Base-by-base conservation (phyloP, 2,113 vertebrate species). In the Morone chrysops region DNA sequence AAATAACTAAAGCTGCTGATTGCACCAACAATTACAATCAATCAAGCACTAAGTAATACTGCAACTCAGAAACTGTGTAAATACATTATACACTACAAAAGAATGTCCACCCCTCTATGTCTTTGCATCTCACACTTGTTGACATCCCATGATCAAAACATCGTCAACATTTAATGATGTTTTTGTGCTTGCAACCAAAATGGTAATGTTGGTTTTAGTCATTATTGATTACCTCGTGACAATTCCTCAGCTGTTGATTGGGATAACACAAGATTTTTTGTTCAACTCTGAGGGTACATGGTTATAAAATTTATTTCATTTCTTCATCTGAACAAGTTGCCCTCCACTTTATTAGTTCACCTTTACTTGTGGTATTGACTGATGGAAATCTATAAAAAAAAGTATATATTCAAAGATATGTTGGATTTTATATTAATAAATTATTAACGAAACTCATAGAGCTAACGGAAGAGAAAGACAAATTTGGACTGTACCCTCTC, bases 1-100 rank as follows among this genome's bases (percentile, higher is more conserved):
- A 59, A 69, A 20, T 45, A 56, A 62, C 51, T 31, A 31, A 45
- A 79, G 51, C 16, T 67, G 40, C 47, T 47, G 25, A 72, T 62
- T 48, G 68, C 6, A 54, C 14, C 20, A 60, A 81, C 25, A 81
- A 71, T 77, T 78, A 65, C 31, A 74, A 68, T 45, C 77, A 70
- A 74, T 62, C 40, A 61, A 73, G 25, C 61, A 61, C 45, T 36
- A 72, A 40, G 14, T 38, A 38, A 45, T 8, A 53, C 20, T 25
- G 31, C 17, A 45, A 71, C 25, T 71, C 16, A 69, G 17, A 74
- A 60, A 68, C 8, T 12, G 50, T 59, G 31, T 10, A 12, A 8
- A n/a, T n/a, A 57, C 10, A 25, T 75, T 8, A 50, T 36, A 61
- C 7, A 18, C 10, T 20, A 13, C 41, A 5, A 17, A 8, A 60